Conservation (phyloP, 2,888 invertebrate genomes). For the Entomobrya proxima region DNA sequence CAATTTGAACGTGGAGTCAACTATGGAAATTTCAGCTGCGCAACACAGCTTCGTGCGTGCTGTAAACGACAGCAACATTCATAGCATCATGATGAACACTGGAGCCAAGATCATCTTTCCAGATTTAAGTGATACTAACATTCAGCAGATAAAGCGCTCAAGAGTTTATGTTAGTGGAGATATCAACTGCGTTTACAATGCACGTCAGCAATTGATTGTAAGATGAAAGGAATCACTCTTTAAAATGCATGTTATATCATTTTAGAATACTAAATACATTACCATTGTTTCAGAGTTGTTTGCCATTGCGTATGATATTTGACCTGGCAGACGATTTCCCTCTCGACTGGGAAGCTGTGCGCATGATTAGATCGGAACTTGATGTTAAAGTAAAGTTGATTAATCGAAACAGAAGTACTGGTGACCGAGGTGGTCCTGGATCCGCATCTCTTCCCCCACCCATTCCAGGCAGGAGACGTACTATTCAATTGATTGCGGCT, state of each 20-base stretch:
- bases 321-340: slow-evolving; percentile 84
- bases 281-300: slow-evolving; percentile 84
- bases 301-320: slow-evolving; percentile 95
- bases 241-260: too few species aligned
- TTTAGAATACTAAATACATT: too few species aligned
- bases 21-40: slow-evolving; percentile 95
- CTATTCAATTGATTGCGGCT: slow-evolving; percentile 74
- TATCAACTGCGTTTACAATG: slow-evolving; percentile 92
- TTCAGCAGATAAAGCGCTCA: slow-evolving; percentile 90
- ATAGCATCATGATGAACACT: slow-evolving; percentile 91
- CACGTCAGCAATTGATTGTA: slow-evolving; percentile 93
- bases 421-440: slow-evolving; percentile 55
- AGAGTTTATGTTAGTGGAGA: slow-evolving; percentile 93
- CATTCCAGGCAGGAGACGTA: slow-evolving; percentile 72
- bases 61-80: slow-evolving; percentile 87
- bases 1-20: slow-evolving; percentile 92
- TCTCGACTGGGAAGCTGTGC: slow-evolving; percentile 82
- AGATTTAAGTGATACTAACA: slow-evolving; percentile 90
- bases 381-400: slow-evolving; percentile 88
- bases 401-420: slow-evolving; percentile 71
- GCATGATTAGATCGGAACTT: slow-evolving; percentile 78
- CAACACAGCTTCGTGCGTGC: slow-evolving; percentile 94
- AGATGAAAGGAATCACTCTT: slow-evolving; percentile 78
- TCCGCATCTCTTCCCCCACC: slow-evolving; percentile 74
- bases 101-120: slow-evolving; percentile 94